Percentiles rank a stretch among this genome's conserved stretches.
These are phyloP conservation scores for Microcebus murinus DNA, from an alignment of 2,113 vertebrate species.

Conservation along the genomic window DNA sequence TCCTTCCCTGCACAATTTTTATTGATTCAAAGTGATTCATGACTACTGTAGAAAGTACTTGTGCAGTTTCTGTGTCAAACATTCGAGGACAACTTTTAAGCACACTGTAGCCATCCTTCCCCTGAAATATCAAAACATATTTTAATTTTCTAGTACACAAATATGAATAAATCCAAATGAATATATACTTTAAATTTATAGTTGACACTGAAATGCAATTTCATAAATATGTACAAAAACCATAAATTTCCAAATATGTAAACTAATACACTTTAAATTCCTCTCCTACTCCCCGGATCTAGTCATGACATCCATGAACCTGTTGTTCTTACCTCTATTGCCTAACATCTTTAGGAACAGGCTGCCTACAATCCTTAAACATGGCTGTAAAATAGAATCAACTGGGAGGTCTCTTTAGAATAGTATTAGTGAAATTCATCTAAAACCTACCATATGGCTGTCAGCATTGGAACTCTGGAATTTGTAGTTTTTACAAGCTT, in stretches of 20 bases:
- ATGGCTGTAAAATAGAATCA: not conserved
- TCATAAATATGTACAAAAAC: not conserved
- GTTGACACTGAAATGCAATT: not conserved
- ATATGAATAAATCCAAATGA: not conserved
- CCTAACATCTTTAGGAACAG: not conserved
- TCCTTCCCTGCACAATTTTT: constrained; percentile 72
- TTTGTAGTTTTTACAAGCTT: not conserved
- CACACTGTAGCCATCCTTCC: constrained; percentile 75
- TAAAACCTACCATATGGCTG: not conserved
- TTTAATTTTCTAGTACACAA: constrained; percentile 5
- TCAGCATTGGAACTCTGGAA: not conserved
- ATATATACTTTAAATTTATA: not conserved
- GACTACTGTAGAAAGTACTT: constrained; percentile 71
- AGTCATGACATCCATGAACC: not conserved
- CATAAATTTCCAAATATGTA: not conserved
- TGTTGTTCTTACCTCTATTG: not conserved
- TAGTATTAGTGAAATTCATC: not conserved
- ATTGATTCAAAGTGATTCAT: constrained; percentile 80
- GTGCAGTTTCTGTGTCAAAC: constrained; percentile 71
- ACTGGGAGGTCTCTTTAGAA: not conserved
- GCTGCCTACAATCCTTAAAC: not conserved
- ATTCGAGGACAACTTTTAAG: constrained; percentile 67
- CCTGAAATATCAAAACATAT: constrained; percentile 58
- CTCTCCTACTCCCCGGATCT: not conserved
- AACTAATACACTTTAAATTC: not conserved